Evolutionary conservation across 2,888 invertebrate species (phyloP).

Genomic region (Hybos culiciformis): DNA sequence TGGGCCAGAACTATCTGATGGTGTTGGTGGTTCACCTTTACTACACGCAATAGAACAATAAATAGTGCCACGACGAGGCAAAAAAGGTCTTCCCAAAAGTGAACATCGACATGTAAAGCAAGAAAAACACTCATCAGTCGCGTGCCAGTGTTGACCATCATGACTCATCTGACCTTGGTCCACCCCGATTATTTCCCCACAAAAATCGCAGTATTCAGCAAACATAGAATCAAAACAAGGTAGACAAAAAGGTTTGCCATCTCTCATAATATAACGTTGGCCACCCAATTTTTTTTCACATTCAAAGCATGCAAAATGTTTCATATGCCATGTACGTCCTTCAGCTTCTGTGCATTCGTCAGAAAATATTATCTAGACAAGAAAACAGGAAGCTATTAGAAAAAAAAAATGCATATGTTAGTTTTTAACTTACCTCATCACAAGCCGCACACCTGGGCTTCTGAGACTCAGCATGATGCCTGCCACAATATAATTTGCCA

Average conservation of each 20-base stretch:
- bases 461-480: conserved; percentile 93
- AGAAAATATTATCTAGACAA: conserved; percentile 78
- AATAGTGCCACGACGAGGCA: conserved; percentile 82
- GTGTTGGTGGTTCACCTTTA: conserved; percentile 78
- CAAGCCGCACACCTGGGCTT: conserved; percentile 95
- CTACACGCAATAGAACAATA: conserved; percentile 92
- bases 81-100: conserved; percentile 73
- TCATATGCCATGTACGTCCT: conserved; percentile 97
- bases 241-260: conserved; percentile 88
- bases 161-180: conserved; percentile 98
- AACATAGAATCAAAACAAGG: conserved; percentile 91
- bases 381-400: background rate
- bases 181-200: conserved; percentile 89
- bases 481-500: conserved; percentile 81
- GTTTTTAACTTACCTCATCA: conserved; percentile 63
- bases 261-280: conserved; percentile 92
- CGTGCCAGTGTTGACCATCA: conserved; percentile 96
- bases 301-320: conserved; percentile 93
- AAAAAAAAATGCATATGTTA: background rate
- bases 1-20: conserved; percentile 65
- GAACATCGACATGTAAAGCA: conserved; percentile 72
- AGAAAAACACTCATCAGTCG: conserved; percentile 84
- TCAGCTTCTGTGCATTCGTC: conserved; percentile 99
- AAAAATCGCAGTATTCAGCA: conserved; percentile 93
- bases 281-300: conserved; percentile 93